These are phyloP conservation scores for Podargus strigoides DNA, from an alignment of 2,797 vertebrate genomes.

Conservation along the genomic window DNA sequence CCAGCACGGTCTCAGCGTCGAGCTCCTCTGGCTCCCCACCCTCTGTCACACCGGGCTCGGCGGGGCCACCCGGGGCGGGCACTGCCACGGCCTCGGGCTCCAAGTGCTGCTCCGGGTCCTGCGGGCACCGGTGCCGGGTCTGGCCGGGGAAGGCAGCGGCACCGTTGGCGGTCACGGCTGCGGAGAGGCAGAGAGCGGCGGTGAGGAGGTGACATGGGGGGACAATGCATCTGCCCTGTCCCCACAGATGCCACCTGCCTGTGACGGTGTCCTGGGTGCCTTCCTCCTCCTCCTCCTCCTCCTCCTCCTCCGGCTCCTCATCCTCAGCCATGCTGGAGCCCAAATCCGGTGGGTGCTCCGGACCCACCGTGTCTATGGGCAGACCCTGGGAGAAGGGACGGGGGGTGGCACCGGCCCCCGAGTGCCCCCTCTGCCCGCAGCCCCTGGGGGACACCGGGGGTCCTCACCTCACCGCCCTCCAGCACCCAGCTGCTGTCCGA, in stretches of 20 bases:
- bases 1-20: not conserved
- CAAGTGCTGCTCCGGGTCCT: not conserved
- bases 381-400: conserved; percentile 29
- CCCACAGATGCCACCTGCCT: not conserved
- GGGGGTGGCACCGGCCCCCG: not conserved
- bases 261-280: not conserved
- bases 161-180: fast-evolving
- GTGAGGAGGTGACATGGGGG: not conserved
- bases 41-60: fast-evolving
- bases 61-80: fast-evolving
- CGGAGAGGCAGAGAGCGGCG: not conserved
- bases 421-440: not conserved
- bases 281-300: not conserved
- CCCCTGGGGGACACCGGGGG: not conserved
- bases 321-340: not conserved
- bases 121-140: not conserved
- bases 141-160: not conserved
- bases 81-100: fast-evolving
- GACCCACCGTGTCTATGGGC: conserved; percentile 57
- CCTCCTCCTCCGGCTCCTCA: not conserved
- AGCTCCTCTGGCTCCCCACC: not conserved
- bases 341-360: not conserved
- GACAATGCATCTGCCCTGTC: not conserved
- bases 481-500: conserved; percentile 86
- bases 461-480: conserved; percentile 78